Evolutionary conservation across 2,113 vertebrate genomes (phyloP).

Genomic region (Rhagologus leucostigma): DNA sequence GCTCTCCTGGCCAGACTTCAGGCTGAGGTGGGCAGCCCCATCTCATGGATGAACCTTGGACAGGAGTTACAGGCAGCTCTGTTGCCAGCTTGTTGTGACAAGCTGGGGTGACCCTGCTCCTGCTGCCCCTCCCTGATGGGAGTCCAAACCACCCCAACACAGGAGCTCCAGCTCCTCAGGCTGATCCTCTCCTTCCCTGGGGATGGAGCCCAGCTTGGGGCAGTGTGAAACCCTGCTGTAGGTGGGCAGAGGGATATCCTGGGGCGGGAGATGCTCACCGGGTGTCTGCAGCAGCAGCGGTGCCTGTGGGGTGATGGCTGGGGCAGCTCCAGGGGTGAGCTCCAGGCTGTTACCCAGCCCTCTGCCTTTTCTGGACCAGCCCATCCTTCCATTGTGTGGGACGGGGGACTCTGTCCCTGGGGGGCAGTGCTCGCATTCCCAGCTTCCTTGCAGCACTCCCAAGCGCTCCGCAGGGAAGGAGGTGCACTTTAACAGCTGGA

Average conservation of each 20-base stretch:
- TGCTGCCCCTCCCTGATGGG: neutral
- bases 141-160: neutral
- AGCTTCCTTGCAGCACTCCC: neutral
- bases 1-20: neutral
- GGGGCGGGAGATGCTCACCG: fast-evolving
- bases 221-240: fast-evolving
- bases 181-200: neutral
- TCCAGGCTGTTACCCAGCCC: neutral
- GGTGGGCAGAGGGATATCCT: neutral
- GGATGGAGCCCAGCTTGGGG: fast-evolving
- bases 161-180: neutral
- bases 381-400: neutral
- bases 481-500: neutral
- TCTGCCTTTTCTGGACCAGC: neutral
- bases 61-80: neutral
- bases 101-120: neutral
- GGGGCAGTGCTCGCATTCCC: neutral
- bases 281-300: neutral
- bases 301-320: neutral
- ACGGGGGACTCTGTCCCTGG: neutral
- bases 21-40: neutral
- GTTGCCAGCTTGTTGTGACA: neutral
- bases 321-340: neutral
- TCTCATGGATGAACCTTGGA: neutral
- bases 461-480: neutral